These are phyloP conservation scores for Eptesicus fuscus DNA, from an alignment of 2,113 vertebrate genomes.

Conservation along the genomic window DNA sequence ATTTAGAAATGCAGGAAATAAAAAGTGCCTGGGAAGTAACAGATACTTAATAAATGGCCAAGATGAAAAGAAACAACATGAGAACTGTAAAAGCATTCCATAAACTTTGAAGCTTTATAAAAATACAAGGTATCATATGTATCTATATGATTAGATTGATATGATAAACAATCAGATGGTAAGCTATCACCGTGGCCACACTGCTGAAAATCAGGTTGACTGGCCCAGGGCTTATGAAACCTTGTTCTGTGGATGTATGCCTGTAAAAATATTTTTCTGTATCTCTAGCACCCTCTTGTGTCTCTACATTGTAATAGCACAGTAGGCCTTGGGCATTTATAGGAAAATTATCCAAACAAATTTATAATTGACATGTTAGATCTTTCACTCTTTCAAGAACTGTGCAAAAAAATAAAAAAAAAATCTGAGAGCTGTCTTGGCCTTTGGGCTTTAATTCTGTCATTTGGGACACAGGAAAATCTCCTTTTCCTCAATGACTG, in stretches of 20 bases:
- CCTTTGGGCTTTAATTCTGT: not conserved
- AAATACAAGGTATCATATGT: not conserved
- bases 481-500: not conserved
- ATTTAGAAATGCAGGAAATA: not conserved
- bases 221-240: not conserved
- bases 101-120: not conserved
- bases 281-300: not conserved
- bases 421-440: not conserved
- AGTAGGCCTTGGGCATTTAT: not conserved
- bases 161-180: not conserved
- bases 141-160: not conserved
- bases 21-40: not conserved
- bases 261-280: not conserved
- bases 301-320: not conserved
- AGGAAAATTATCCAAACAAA: not conserved
- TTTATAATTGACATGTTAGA: not conserved
- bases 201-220: not conserved
- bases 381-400: not conserved
- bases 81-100: not conserved
- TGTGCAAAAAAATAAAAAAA: not conserved
- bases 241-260: accelerated
- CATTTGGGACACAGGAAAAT: not conserved
- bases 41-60: not conserved
- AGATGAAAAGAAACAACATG: not conserved
- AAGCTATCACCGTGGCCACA: not conserved